Conservation (phyloP, 2,797 vertebrate species). For the Sebastes vulpes region DNA sequence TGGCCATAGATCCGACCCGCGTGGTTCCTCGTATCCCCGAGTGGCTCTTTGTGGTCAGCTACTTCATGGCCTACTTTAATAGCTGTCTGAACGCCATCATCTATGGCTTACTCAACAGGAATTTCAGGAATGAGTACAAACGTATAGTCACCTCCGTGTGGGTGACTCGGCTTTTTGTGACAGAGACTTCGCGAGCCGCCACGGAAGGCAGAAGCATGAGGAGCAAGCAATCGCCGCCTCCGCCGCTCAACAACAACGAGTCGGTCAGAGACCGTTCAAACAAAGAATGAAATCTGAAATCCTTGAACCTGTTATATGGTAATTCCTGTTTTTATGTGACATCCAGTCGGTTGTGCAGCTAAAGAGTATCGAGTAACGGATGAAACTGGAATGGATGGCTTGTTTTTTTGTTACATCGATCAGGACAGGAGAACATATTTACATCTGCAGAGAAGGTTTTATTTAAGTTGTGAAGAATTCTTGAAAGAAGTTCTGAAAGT, state of each 20-base stretch:
- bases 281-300: conserved; percentile 62
- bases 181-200: conserved; percentile 83
- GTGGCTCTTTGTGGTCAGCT: conserved; percentile 88
- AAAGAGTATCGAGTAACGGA: conserved; percentile 35
- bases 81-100: conserved; percentile 90
- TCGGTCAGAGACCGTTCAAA: conserved; percentile 72
- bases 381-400: conserved; percentile 61
- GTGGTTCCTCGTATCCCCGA: conserved; percentile 83
- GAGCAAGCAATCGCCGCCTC: conserved; percentile 84
- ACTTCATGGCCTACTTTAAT: conserved; percentile 91
- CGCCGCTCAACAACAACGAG: conserved; percentile 83
- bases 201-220: conserved; percentile 81
- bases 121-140: conserved; percentile 89
- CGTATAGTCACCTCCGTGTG: conserved; percentile 86
- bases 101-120: conserved; percentile 89
- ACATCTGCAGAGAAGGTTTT: not conserved
- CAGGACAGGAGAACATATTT: not conserved
- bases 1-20: conserved; percentile 84
- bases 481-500: not conserved
- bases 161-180: conserved; percentile 84
- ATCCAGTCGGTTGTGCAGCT: conserved; percentile 64
- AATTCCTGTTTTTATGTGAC: conserved; percentile 58
- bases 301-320: conserved; percentile 11
- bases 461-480: not conserved
- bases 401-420: conserved; percentile 13